Evolutionary conservation across 1,140 invertebrate genomes (phyloP), one percentile per base, ranked within the genome.

Genomic region (Hyles euphorbiae): DNA sequence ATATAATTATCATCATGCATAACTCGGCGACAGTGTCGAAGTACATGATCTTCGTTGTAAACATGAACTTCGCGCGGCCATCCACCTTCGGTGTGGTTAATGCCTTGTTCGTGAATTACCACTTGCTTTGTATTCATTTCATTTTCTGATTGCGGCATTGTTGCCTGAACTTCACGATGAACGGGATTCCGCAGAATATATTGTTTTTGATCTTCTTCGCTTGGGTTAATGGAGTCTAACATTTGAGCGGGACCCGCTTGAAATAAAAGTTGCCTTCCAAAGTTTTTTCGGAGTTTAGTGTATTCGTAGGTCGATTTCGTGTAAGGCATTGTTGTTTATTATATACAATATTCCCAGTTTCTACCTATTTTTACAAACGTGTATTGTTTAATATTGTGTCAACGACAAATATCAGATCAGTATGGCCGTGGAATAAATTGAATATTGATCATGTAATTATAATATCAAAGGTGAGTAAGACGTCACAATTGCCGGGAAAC

Each of bases 61-160:
- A 92, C 90, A 76, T 98, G 97, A 22, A 99, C 92, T 76, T 98
- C 97, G 81, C 95, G 96, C 6, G 98, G 97, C 97, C 97, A 99
- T 6, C 97, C 98, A 54, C 98, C 98, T 90, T 99, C 98, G 2
- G 91, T 91, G 80, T 99, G 98, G 71, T 94, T 94, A 87, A 98
- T 94, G 7, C 95, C 93, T 58, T 89, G 88, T 32, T 93, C 81
- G 5, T 79, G 78, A 51, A 68, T 76, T n/a, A 79, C 65, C 33
- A 87, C 70, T 74, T 81, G 81, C 34, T 87, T 84, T 32, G 91
- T 91, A 72, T 89, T 71, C 63, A 74, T 11, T 65, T 85, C 63
- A 69, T 89, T 70, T 78, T 87, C 49, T 12, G 81, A 78, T 66
- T 78, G 71, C 22, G 79, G 72, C 34, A 74, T 62, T 40, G 78